Base-by-base conservation (phyloP, 2,888 invertebrate species). In the Chaetogeoica ovagalla region DNA sequence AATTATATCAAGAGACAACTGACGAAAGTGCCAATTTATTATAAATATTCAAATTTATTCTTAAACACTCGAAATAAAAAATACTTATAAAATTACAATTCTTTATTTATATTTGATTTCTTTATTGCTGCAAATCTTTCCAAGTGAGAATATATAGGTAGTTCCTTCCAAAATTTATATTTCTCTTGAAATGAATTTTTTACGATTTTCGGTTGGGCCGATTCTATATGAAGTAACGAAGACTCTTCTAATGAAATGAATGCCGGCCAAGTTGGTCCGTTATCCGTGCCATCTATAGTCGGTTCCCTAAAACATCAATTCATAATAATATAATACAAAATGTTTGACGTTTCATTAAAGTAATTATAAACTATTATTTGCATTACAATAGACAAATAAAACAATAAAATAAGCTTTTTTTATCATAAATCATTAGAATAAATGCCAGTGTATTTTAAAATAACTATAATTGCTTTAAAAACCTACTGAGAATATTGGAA, bases 201-300 rank as follows among this genome's bases (percentile, higher is more conserved):
- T 21, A 63, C 2, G 15, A 63, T 17, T 37, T 52, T 74, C 19
- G 74, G 74, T 37, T 55, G 30, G 17, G 9, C 15, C 2, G 74
- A 74, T 39, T 74, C 23, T 6, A 74, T 65, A 21, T 65, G 65
- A 17, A 82, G n/a, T 43, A 81, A 30, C n/a, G 13, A n/a, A 3
- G n/a, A 81, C 48, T 74, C 55, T 17, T 48, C 15, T n/a, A 79
- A 39, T 30, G 55, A 30, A 23, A n/a, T 74, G 21, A 73, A 72
- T 43, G n/a, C 30, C 4, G 82, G 82, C 81, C 81, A 75, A 59
- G 57, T 65, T 63, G 7, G 21, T 55, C 70, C 79, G 13, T 55
- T 57, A 11, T 69, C 60, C 60, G 23, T 59, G 43, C 79, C 52
- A 0, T 66, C 81, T 57, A 68, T 57, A 19, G 69, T 82, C 19